Conservation (phyloP, 2,888 invertebrate genomes). For the Neuroscelio doddi region DNA sequence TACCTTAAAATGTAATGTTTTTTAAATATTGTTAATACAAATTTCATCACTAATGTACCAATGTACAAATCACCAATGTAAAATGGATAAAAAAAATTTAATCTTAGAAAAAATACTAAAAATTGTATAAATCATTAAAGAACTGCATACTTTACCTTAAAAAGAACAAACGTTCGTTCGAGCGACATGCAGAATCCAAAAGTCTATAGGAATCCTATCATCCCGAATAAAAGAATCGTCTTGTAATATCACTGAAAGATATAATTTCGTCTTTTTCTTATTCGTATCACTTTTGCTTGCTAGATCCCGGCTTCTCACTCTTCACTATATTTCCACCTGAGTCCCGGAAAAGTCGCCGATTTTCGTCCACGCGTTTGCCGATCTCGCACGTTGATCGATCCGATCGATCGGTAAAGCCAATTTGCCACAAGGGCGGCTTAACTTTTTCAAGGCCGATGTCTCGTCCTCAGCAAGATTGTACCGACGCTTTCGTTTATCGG, state of each 20-base stretch:
- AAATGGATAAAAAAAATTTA: too few species aligned
- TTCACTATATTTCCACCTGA: conserved; percentile 1
- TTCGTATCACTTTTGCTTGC: not conserved
- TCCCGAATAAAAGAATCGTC: conserved; percentile 14
- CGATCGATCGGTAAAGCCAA: conserved; percentile 25
- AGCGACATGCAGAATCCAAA: conserved; percentile 18
- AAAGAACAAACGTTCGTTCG: conserved; percentile 14
- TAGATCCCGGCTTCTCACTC: not conserved
- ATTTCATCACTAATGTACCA: too few species aligned
- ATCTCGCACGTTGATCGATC: conserved; percentile 27
- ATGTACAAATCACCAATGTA: too few species aligned
- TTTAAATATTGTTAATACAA: too few species aligned
- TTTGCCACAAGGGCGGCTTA: conserved; percentile 23
- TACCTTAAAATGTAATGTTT: too few species aligned
- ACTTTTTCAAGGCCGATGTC: conserved; percentile 25
- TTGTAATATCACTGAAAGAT: not conserved
- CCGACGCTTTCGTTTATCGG: conserved; percentile 41
- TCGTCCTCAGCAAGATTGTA: conserved; percentile 35
- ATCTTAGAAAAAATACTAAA: too few species aligned
- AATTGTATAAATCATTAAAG: too few species aligned
- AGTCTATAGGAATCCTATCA: conserved; percentile 26
- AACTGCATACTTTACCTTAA: conserved; percentile 37
- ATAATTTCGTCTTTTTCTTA: not conserved
- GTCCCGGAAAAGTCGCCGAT: not conserved
- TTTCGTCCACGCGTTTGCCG: conserved; percentile 3